phyloP scores from a whole-genome alignment of 2,797 vertebrate genomes.

The Sebastiscus tertius region DNA sequence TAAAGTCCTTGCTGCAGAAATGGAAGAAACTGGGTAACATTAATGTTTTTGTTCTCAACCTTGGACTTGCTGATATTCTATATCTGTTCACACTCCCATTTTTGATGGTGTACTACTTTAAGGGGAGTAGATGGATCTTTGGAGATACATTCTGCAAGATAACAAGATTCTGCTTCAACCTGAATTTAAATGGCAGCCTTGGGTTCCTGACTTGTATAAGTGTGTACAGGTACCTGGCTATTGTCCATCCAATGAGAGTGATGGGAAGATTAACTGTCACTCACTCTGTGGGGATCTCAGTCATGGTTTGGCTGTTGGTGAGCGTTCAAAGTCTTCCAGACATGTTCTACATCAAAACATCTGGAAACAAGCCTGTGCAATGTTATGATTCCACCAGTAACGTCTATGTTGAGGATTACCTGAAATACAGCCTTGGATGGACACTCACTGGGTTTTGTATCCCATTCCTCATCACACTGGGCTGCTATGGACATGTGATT shows the following conservation, averaged over 20 bases:
- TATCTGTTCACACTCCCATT: constrained; percentile 84
- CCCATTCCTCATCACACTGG: constrained; percentile 80
- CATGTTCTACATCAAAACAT: constrained; percentile 75
- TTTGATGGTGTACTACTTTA: constrained; percentile 78
- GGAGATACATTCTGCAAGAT: constrained; percentile 82
- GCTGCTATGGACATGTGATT: constrained; percentile 84
- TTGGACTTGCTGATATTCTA: constrained; percentile 74
- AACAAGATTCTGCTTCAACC: constrained; percentile 83
- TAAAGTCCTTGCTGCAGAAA: constrained; percentile 75
- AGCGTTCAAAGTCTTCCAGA: constrained; percentile 74
- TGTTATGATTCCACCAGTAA: constrained; percentile 77
- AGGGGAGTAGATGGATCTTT: constrained; percentile 75
- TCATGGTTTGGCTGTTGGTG: constrained; percentile 78
- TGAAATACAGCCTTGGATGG: constrained; percentile 72
- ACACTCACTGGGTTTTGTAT: constrained; percentile 80
- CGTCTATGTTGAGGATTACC: constrained; percentile 31
- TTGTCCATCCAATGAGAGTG: constrained; percentile 80
- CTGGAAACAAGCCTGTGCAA: fast-evolving
- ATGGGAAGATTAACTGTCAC: constrained; percentile 70
- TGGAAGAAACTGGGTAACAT: constrained; percentile 67
- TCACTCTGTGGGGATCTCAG: constrained; percentile 49
- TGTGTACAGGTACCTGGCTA: constrained; percentile 82
- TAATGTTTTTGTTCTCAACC: constrained; percentile 79
- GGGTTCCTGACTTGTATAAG: constrained; percentile 89
- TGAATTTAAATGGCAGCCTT: constrained; percentile 88